These are phyloP conservation scores for Sylvilagus bachmani DNA, from an alignment of 2,113 vertebrate genomes.

Conservation along the genomic window DNA sequence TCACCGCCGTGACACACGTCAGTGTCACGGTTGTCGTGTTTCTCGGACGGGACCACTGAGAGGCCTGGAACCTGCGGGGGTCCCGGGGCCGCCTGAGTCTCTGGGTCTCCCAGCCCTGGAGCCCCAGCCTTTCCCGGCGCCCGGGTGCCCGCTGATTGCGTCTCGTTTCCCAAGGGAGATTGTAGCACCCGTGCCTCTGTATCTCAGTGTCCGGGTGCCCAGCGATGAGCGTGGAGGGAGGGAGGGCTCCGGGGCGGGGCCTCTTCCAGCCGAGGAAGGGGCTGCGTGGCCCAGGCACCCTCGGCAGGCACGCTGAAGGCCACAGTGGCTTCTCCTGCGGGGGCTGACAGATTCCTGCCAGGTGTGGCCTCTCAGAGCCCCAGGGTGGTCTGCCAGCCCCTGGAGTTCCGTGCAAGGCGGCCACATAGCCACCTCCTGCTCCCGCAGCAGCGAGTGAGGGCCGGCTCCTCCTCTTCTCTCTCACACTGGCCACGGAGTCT, in stretches of 20 bases:
- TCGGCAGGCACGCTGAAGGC: rapidly evolving
- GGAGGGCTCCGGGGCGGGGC: rapidly evolving
- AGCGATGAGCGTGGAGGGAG: no score
- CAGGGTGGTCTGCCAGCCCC: neutral
- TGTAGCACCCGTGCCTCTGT: no score
- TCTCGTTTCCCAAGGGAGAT: neutral
- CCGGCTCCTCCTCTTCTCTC: rapidly evolving
- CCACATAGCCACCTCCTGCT: rapidly evolving
- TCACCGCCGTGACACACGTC: rapidly evolving
- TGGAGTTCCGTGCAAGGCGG: no score
- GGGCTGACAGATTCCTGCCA: neutral
- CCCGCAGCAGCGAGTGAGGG: rapidly evolving
- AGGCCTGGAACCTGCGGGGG: neutral
- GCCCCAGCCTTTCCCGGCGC: rapidly evolving
- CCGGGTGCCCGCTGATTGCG: rapidly evolving
- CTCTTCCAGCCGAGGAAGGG: neutral
- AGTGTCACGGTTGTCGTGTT: rapidly evolving
- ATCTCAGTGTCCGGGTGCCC: no score
- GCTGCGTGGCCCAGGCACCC: rapidly evolving
- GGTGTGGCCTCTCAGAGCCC: neutral
- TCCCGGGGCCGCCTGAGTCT: rapidly evolving
- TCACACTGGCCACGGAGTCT: neutral
- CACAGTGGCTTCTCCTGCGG: neutral
- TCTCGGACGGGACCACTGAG: neutral
- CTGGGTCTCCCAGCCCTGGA: no score